Conservation (phyloP, 2,797 vertebrate species). For the Peromyscus attwateri region DNA sequence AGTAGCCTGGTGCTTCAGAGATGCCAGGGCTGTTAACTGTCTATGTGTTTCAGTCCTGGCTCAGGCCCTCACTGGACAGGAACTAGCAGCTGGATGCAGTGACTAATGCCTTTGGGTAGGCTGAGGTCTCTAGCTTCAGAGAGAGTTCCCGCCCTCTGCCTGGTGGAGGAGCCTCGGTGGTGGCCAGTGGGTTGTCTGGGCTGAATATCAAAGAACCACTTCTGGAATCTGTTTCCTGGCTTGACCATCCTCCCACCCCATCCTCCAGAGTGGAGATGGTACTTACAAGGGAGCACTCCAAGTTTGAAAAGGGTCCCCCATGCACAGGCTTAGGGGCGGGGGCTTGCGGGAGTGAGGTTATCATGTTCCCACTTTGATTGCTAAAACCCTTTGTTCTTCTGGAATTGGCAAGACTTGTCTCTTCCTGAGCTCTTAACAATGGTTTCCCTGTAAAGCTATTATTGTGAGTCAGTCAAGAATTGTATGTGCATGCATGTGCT, state of each 20-base stretch:
- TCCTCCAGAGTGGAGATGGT: conserved; percentile 57
- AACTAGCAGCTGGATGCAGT: not conserved
- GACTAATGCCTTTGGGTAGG: conserved; percentile 33
- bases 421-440: conserved; percentile 58
- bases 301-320: conserved; percentile 41
- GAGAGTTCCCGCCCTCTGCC: not conserved
- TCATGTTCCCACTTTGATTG: conserved; percentile 58
- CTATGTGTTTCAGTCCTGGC: not conserved
- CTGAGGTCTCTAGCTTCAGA: not conserved
- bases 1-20: not conserved
- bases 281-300: not conserved
- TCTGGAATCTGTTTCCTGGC: conserved; percentile 73
- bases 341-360: conserved; percentile 61
- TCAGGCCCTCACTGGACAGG: not conserved
- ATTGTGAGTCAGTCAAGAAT: conserved; percentile 51
- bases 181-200: conserved; percentile 52
- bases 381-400: conserved; percentile 74
- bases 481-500: not conserved
- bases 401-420: conserved; percentile 68
- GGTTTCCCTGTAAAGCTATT: conserved; percentile 71
- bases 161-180: not conserved
- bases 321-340: not conserved
- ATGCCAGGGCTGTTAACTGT: not conserved
- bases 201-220: conserved; percentile 64
- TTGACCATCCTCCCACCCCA: conserved; percentile 5